These are phyloP conservation scores for Sarcoramphus papa DNA, from an alignment of 2,797 vertebrate species.

Conservation along the genomic window DNA sequence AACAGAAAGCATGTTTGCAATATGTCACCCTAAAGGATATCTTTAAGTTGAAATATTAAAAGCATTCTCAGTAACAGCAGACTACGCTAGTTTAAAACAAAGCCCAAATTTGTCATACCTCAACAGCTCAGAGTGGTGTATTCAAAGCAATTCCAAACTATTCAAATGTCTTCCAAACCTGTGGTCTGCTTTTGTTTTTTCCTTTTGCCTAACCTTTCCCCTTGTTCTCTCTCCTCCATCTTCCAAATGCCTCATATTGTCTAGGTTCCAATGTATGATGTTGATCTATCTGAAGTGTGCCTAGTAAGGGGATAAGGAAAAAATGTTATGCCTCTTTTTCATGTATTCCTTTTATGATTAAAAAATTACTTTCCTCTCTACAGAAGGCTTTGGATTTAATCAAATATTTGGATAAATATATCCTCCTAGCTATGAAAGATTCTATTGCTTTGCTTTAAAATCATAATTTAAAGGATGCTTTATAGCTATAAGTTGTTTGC, in stretches of 20 bases:
- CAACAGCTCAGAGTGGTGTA: not conserved
- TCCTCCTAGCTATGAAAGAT: not conserved
- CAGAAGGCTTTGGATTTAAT: not conserved
- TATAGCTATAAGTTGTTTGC: not conserved
- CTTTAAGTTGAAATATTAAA: slow-evolving; percentile 1
- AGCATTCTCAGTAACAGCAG: slow-evolving; percentile 29
- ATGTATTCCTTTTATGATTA: not conserved
- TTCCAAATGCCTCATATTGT: not conserved
- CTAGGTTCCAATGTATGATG: not conserved
- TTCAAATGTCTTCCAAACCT: slow-evolving; percentile 30
- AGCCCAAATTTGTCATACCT: slow-evolving; percentile 43
- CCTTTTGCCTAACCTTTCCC: not conserved
- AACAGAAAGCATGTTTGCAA: slow-evolving; percentile 43
- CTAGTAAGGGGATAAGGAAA: not conserved
- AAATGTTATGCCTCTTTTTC: not conserved
- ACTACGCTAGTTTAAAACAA: slow-evolving; percentile 30
- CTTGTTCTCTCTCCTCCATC: not conserved
- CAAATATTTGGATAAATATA: not conserved
- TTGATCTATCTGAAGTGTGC: not conserved
- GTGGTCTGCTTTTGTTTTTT: not conserved
- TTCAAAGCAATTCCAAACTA: not conserved
- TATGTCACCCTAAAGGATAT: slow-evolving; percentile 12
- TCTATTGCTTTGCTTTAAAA: not conserved
- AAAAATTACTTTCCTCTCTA: not conserved
- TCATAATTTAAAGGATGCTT: not conserved